Evolutionary conservation across 2,888 invertebrate species (phyloP).

Genomic region (Rhorus exstirpatorius): DNA sequence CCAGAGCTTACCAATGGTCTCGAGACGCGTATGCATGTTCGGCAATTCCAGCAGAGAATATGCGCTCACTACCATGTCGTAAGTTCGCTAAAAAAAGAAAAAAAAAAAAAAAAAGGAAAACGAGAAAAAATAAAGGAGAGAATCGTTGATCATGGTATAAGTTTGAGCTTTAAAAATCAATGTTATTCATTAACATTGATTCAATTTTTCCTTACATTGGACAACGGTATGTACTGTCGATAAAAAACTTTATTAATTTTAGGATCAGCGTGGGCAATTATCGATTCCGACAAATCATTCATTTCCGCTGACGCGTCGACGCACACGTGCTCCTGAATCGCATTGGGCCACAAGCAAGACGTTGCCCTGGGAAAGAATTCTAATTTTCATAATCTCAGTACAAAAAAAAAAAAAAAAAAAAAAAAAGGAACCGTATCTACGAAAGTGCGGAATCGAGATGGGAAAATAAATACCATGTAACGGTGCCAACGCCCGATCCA

Average conservation of each 20-base stretch:
- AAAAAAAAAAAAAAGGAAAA: background rate
- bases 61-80: constrained; percentile 93
- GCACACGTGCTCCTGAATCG: constrained; percentile 93
- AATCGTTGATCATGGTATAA: too few relatives aligned
- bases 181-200: too few relatives aligned
- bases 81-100: constrained; percentile 87
- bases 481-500: constrained; percentile 96
- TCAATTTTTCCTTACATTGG: constrained; percentile 48
- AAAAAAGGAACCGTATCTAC: constrained; percentile 2
- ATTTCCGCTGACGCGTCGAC: constrained; percentile 94
- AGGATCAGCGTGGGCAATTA: constrained; percentile 89
- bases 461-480: constrained; percentile 89
- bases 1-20: constrained; percentile 93
- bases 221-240: constrained; percentile 93
- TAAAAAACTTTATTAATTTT: constrained; percentile 90
- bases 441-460: background rate
- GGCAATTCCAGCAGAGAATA: constrained; percentile 94
- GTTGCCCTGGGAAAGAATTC: constrained; percentile 88
- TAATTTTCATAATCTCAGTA: constrained; percentile 39
- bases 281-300: constrained; percentile 92
- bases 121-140: too few relatives aligned
- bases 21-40: constrained; percentile 89
- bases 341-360: constrained; percentile 90
- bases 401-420: constrained; percentile 25
- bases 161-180: too few relatives aligned